Conservation (phyloP, 2,797 vertebrate genomes). For the Coccyzus lansbergi region DNA sequence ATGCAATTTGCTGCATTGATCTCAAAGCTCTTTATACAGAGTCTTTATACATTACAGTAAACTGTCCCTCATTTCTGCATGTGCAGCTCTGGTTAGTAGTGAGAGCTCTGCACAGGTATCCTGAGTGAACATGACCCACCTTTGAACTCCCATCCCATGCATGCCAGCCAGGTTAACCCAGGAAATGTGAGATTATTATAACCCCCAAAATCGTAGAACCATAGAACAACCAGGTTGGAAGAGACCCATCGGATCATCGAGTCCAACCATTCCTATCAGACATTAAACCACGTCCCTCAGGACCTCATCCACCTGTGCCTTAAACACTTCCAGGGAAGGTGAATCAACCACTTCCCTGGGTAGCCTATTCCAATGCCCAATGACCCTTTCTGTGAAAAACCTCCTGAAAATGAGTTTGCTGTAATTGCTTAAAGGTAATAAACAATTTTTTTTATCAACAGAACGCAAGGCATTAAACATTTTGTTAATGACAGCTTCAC, state of each 20-base stretch:
- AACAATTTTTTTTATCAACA: neutral
- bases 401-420: neutral
- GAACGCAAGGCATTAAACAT: neutral
- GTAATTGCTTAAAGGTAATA: neutral
- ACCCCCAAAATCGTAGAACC: too few species aligned
- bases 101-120: neutral
- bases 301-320: too few species aligned
- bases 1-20: neutral
- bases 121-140: neutral
- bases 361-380: too few species aligned
- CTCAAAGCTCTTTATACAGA: neutral
- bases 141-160: neutral
- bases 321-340: too few species aligned
- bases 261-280: too few species aligned
- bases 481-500: conserved; percentile 10
- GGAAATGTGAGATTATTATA: neutral
- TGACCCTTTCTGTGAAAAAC: too few species aligned
- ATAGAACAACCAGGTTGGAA: too few species aligned
- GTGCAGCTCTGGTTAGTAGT: neutral
- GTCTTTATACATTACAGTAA: neutral
- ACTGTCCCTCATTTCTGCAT: neutral
- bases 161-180: neutral
- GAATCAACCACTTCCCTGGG: too few species aligned
- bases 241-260: too few species aligned
- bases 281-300: too few species aligned